phyloP scores from a whole-genome alignment of 2,888 invertebrate species.

The Chelonus formosanus region DNA sequence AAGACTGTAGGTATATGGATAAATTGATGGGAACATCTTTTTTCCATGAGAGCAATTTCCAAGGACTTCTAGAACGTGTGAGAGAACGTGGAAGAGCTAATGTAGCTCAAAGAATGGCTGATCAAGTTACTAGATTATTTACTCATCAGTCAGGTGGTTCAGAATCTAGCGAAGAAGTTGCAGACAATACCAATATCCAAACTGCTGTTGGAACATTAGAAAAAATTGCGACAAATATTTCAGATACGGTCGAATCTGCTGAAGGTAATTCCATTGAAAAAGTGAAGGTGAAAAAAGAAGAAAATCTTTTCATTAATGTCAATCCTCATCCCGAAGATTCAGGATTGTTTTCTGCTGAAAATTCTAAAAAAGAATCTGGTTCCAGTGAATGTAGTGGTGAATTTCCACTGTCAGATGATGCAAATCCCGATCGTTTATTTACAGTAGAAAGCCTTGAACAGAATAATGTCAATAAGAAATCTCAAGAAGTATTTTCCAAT shows the following conservation, averaged over 20 bases:
- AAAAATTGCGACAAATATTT: conserved; percentile 43
- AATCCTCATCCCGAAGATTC: conserved; percentile 62
- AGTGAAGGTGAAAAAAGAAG: conserved; percentile 35
- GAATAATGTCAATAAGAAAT: conserved; percentile 36
- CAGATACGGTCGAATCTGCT: conserved; percentile 41
- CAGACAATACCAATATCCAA: conserved; percentile 45
- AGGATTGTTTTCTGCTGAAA: conserved; percentile 61
- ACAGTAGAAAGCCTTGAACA: conserved; percentile 37
- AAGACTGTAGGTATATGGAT: conserved; percentile 87
- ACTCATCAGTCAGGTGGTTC: conserved; percentile 56
- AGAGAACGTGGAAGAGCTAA: conserved; percentile 77
- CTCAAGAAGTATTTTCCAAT: conserved; percentile 42
- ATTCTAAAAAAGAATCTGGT: conserved; percentile 62
- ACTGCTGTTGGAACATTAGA: conserved; percentile 41
- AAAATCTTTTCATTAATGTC: conserved; percentile 52
- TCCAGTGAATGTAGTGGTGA: conserved; percentile 63
- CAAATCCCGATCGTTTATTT: conserved; percentile 50
- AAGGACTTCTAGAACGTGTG: conserved; percentile 79
- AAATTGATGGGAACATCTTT: conserved; percentile 85
- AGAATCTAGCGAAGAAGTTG: conserved; percentile 41
- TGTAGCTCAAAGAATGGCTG: conserved; percentile 76
- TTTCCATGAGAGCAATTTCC: conserved; percentile 84
- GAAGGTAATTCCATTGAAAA: conserved; percentile 39
- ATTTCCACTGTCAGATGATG: conserved; percentile 62
- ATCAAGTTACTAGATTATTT: conserved; percentile 70